Base-by-base conservation (phyloP, 2,113 vertebrate genomes). In the Pteronura brasiliensis region DNA sequence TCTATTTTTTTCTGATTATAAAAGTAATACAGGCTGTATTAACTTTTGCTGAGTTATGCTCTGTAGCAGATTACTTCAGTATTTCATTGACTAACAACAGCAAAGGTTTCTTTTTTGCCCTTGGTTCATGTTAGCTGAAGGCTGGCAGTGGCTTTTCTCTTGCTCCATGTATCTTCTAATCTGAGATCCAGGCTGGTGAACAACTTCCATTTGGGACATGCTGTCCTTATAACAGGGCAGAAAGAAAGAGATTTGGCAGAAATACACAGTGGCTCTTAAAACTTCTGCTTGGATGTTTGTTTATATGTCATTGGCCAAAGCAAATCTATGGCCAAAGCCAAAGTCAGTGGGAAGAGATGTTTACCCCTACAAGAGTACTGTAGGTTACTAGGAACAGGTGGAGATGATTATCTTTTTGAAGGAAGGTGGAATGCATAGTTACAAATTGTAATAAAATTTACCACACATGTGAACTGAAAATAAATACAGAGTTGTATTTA, bases 271-370 rank as follows among this genome's bases (percentile, higher is more conserved):
- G 23, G 27, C 61, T 93, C 21, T 80, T 92, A 92, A 97, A 94
- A 96, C 72, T 95, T 97, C 20, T 97, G 79, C 69, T 95, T 95
- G 95, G 34, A 57, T 94, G 34, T 95, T 97, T 95, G 82, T 93
- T 93, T 96, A 55, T 85, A 71, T 82, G 87, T 18, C 39, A 86
- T n/a, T 80, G 82, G 42, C 77, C 47, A 96, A 93, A 83, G 55
- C 61, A 71, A 61, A 67, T 88, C 57, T 82, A 9, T 90, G 69
- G 63, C 34, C 4, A 72, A 84, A 39, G 44, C 44, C 81, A 96
- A 84, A 93, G 74, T 90, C 44, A 96, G 0, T 55, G 31, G 34
- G 39, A 18, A 83, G 65, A 84, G 47, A 44, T 96, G 4, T 92
- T 96, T 95, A 94, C 44, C 69, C n/a, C 34, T 86, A 57, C 2